A percentile compares a stretch with the other conserved stretches of the same genome.
These are phyloP conservation scores for Uria aalge DNA, from an alignment of 2,113 vertebrate species.

Conservation along the genomic window DNA sequence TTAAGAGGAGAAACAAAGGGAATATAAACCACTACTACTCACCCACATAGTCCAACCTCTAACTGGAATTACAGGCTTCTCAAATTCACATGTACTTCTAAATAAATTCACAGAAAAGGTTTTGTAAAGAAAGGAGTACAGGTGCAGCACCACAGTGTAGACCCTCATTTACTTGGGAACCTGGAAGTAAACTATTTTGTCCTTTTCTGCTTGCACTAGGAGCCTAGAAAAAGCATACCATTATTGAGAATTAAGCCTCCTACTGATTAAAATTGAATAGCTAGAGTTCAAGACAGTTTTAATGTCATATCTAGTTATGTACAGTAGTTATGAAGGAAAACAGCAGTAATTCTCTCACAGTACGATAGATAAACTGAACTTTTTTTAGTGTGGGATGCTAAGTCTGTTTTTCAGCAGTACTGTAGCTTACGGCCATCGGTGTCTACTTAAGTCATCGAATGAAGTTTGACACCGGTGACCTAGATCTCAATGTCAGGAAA, in stretches of 20 bases:
- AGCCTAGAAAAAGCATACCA: neutral
- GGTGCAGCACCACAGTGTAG: neutral
- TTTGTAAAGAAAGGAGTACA: neutral
- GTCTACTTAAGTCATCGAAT: neutral
- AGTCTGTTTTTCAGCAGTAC: neutral
- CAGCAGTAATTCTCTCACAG: neutral
- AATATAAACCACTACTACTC: neutral
- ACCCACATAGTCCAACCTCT: neutral
- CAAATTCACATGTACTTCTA: neutral
- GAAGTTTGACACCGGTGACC: neutral
- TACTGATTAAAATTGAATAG: neutral
- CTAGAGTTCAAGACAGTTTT: neutral
- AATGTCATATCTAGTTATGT: neutral
- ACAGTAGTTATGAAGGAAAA: neutral
- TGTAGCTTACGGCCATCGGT: neutral
- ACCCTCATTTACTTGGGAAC: neutral
- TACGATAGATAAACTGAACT: neutral
- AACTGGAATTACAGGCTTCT: neutral
- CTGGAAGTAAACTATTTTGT: neutral
- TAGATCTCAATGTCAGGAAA: neutral
- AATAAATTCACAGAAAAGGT: neutral
- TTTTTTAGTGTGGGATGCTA: neutral
- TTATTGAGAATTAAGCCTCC: neutral
- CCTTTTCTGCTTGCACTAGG: neutral
- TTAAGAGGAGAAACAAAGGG: neutral